Evolutionary conservation across 2,888 invertebrate species (phyloP), one percentile per base, ranked within the genome.

Genomic region (Portevinia maculata): DNA sequence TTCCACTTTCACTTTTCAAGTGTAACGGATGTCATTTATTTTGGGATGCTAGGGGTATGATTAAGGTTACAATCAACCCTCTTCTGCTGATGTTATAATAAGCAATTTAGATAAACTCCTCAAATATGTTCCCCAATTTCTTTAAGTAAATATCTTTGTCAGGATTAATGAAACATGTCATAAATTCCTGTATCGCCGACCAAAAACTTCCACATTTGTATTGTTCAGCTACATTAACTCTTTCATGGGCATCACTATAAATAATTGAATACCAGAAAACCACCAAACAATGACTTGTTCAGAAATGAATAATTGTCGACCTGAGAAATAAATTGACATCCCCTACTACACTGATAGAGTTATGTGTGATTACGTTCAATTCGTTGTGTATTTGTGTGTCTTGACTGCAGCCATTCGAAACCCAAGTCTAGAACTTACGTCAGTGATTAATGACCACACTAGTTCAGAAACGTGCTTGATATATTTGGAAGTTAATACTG

Each of bases 311-410:
- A 60, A 21, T 60, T 34, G 44, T 46, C 32, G 19, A 46, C 60
- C 32, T 60, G 9, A 19, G 28, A 41, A 60, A 60, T 46, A 46
- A 60, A 60, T 60, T 44, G 44, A 32, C 32, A 60, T 19, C 13
- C 60, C 46, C 19, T 46, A 32, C 46, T 21, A 13, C 60, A 60
- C 13, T 46, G 60, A 32, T 46, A 19, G 46, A 30, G 60, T 60
- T 60, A n/a, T n/a, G n/a, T n/a, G 60, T 60, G 46, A 60, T 60
- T 46, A 32, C 32, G 19, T 21, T 44, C 41, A 44, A 60, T 60
- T 46, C 30, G 32, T 46, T 41, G 46, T 30, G 30, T 44, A 19
- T 46, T 30, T 21, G 19, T 32, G 21, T 24, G 24, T 24, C 59
- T 11, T 5, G 44, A 32, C 44, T 60, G 32, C 44, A 60, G 32